Percentiles rank a stretch among this genome's conserved stretches.
These are phyloP conservation scores for Lamproptera curius DNA, from an alignment of 2,888 invertebrate genomes.

Conservation along the genomic window DNA sequence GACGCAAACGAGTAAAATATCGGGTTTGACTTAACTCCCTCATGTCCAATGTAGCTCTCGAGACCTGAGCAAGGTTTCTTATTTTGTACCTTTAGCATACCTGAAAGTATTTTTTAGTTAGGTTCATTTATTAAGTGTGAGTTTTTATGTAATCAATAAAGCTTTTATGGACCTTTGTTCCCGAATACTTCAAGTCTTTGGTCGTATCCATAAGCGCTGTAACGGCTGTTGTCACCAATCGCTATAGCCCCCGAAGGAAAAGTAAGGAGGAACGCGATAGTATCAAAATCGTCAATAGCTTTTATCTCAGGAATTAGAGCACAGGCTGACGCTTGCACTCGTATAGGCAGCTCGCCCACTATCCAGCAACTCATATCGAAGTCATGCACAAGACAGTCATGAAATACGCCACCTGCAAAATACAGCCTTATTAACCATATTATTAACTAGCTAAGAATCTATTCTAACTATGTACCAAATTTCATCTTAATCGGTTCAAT, in stretches of 20 bases:
- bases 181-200: constrained; percentile 83
- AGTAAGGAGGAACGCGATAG: constrained; percentile 77
- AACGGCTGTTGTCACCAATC: constrained; percentile 80
- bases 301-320: constrained; percentile 79
- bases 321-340: constrained; percentile 72
- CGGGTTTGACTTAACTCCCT: constrained; percentile 60
- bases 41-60: constrained; percentile 51
- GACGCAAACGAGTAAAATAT: constrained; percentile 81
- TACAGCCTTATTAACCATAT: too few relatives aligned
- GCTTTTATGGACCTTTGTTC: constrained; percentile 63
- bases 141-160: too few relatives aligned
- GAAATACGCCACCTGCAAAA: constrained; percentile 81
- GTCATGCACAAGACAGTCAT: constrained; percentile 84
- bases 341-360: constrained; percentile 78
- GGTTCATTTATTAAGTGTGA: too few relatives aligned
- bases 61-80: constrained; percentile 70
- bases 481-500: too few relatives aligned
- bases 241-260: constrained; percentile 81
- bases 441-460: too few relatives aligned
- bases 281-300: constrained; percentile 80
- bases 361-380: constrained; percentile 82
- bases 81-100: constrained; percentile 73
- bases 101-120: constrained; percentile 34
- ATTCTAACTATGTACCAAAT: too few relatives aligned
- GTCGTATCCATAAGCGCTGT: constrained; percentile 82